phyloP scores from a whole-genome alignment of 2,113 vertebrate species.

The Lasiurus borealis region DNA sequence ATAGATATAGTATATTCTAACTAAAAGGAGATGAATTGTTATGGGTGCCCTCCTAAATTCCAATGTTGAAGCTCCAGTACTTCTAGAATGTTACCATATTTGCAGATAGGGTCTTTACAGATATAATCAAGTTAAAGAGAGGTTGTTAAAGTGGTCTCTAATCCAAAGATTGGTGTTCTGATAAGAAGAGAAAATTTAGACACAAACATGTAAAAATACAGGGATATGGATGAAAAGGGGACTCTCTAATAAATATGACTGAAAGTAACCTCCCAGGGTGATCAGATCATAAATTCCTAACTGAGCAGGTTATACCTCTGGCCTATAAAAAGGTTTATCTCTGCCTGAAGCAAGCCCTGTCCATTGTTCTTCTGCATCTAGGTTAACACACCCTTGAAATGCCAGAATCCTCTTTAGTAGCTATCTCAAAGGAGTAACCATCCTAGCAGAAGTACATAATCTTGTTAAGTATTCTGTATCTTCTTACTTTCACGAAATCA shows the following conservation, averaged over 20 bases:
- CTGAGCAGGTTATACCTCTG: not conserved
- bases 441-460: not conserved
- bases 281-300: not conserved
- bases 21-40: not conserved
- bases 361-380: not conserved
- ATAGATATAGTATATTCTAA: not conserved
- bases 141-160: not conserved
- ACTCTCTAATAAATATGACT: not conserved
- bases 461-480: not conserved
- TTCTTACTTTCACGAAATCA: not conserved
- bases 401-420: not conserved
- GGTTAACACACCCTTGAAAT: not conserved
- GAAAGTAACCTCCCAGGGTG: not conserved
- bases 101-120: not conserved
- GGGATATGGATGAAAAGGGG: not conserved
- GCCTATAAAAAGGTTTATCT: not conserved
- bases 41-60: not conserved
- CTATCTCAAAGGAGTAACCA: not conserved
- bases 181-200: not conserved
- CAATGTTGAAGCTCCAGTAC: not conserved
- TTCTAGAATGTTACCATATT: not conserved
- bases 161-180: not conserved
- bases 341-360: not conserved
- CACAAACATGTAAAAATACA: not conserved
- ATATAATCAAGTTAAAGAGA: constrained; percentile 34